These are phyloP conservation scores for Acromyrmex heyeri DNA, from an alignment of 1,140 invertebrate species.

Conservation along the genomic window DNA sequence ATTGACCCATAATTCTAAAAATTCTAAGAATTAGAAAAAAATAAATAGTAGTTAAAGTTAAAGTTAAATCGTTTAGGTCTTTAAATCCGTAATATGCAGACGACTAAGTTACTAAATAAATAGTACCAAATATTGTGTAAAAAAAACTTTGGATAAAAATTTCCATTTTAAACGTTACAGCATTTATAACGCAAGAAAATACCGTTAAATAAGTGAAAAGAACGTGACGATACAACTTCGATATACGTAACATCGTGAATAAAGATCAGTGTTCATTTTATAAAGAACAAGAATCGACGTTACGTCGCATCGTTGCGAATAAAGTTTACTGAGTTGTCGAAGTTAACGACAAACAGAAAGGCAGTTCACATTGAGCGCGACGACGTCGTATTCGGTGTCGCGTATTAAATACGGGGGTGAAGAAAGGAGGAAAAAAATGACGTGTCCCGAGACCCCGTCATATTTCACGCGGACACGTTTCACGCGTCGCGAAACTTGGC, in stretches of 20 bases:
- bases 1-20: too few relatives aligned
- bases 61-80: too few relatives aligned
- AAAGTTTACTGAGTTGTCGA: slow-evolving; percentile 55
- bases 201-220: not conserved
- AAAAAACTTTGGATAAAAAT: not conserved
- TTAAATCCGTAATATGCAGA: too few relatives aligned
- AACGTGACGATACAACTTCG: not conserved
- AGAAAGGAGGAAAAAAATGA: slow-evolving; percentile 36
- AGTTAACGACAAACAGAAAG: slow-evolving; percentile 53
- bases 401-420: slow-evolving; percentile 66
- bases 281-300: not conserved
- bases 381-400: slow-evolving; percentile 9
- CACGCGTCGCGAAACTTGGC: slow-evolving; percentile 68
- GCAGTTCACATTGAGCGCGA: not conserved
- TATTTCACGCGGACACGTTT: slow-evolving; percentile 69
- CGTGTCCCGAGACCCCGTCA: slow-evolving; percentile 49
- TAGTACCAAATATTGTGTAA: not conserved
- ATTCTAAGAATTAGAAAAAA: too few relatives aligned
- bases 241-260: slow-evolving; percentile 1
- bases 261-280: slow-evolving; percentile 18
- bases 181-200: not conserved
- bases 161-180: not conserved
- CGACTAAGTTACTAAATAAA: not conserved
- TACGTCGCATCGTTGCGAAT: not conserved
- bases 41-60: too few relatives aligned